Conservation (phyloP, 2,113 vertebrate genomes). For the Mus spicilegus region DNA sequence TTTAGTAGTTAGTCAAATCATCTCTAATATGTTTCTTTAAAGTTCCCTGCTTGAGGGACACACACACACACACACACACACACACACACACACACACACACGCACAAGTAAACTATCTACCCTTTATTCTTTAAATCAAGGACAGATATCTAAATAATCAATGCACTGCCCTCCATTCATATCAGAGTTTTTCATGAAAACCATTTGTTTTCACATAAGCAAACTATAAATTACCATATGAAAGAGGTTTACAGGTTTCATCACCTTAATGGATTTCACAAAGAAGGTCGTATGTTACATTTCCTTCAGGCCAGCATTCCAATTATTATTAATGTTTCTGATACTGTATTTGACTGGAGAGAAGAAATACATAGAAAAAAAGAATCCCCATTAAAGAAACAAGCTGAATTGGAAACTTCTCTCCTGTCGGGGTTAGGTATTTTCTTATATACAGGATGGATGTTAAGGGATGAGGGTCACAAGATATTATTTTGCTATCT, state of each 20-base stretch:
- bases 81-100: neutral
- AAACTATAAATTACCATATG: neutral
- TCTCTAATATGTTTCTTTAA: neutral
- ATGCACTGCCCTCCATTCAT: neutral
- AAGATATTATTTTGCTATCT: neutral
- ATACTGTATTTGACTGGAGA: neutral
- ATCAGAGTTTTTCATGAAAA: constrained; percentile 1
- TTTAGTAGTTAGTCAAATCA: neutral
- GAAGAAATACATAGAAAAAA: neutral
- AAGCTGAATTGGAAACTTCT: neutral
- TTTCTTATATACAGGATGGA: neutral
- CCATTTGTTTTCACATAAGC: neutral
- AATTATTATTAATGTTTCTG: neutral
- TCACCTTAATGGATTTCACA: neutral
- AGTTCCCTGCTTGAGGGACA: neutral
- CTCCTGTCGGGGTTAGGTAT: neutral
- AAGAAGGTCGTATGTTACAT: neutral
- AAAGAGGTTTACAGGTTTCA: neutral
- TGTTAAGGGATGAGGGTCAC: neutral
- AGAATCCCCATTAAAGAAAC: neutral
- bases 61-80: neutral
- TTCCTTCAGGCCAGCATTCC: neutral
- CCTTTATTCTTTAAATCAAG: neutral
- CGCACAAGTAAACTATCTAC: neutral
- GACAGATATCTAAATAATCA: neutral